phyloP scores from a whole-genome alignment of 2,888 invertebrate species.

The Orchesella flavescens region DNA sequence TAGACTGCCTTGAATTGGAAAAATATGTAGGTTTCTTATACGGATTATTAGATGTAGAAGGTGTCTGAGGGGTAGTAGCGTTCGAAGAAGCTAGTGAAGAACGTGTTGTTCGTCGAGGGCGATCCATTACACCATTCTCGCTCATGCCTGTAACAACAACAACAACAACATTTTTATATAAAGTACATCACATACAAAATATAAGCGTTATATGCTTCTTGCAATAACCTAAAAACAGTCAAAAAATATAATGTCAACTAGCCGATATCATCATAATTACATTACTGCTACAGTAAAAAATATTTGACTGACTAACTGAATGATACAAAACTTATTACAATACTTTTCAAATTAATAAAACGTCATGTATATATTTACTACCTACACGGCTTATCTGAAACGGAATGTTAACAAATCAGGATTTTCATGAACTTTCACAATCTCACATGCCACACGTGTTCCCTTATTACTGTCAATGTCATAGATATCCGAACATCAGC shows the following conservation, averaged over 20 bases:
- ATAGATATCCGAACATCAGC: neutral
- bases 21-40: slow-evolving; percentile 71
- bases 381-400: too few relatives aligned
- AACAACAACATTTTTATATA: neutral
- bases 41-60: slow-evolving; percentile 64
- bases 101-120: slow-evolving; percentile 61
- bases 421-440: too few relatives aligned
- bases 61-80: slow-evolving; percentile 45
- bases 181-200: neutral
- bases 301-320: too few relatives aligned
- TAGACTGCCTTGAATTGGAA: slow-evolving; percentile 29
- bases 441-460: neutral
- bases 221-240: neutral
- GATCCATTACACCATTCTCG: slow-evolving; percentile 63
- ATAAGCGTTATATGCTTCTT: neutral
- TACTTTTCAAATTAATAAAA: too few relatives aligned
- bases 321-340: too few relatives aligned
- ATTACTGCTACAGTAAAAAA: neutral
- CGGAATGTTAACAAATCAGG: too few relatives aligned
- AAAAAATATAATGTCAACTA: neutral
- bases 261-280: neutral
- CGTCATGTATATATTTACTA: too few relatives aligned
- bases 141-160: slow-evolving; percentile 44
- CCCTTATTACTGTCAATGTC: neutral
- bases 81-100: slow-evolving; percentile 45